phyloP scores from a whole-genome alignment of 2,797 vertebrate species.

The Masticophis lateralis region DNA sequence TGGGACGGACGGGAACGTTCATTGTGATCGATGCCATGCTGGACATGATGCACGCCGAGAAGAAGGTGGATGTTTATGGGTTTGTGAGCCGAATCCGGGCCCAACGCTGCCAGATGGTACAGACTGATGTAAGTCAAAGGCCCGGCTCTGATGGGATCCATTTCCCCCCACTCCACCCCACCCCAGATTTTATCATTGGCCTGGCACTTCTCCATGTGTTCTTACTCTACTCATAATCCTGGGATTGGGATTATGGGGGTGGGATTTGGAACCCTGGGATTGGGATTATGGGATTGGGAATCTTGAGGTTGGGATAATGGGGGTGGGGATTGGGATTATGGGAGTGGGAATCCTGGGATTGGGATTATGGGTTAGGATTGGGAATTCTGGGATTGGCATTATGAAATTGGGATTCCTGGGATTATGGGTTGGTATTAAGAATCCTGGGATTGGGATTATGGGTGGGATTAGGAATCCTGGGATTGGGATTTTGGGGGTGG shows the following conservation, averaged over 20 bases:
- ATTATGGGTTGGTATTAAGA: no score
- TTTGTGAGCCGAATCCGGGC: constrained; percentile 95
- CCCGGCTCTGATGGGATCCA: neutral
- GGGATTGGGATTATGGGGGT: no score
- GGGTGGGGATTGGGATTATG: no score
- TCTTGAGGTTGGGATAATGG: no score
- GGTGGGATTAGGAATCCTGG: no score
- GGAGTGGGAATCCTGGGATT: neutral
- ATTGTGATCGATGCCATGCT: constrained; percentile 98
- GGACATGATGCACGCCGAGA: constrained; percentile 93
- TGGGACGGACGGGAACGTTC: constrained; percentile 94
- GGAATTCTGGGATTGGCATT: no score
- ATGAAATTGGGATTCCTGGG: no score
- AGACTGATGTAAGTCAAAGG: constrained; percentile 86
- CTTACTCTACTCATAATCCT: neutral
- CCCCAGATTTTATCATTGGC: neutral
- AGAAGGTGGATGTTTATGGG: constrained; percentile 94
- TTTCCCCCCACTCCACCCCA: neutral
- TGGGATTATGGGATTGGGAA: no score
- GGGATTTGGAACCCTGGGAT: no score
- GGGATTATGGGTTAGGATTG: no score
- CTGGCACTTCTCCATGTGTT: neutral
- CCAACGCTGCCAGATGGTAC: constrained; percentile 98
- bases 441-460: no score
- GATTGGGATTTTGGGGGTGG: neutral